Base-by-base conservation (phyloP, 2,888 invertebrate species). In the Isoperla grammatica region DNA sequence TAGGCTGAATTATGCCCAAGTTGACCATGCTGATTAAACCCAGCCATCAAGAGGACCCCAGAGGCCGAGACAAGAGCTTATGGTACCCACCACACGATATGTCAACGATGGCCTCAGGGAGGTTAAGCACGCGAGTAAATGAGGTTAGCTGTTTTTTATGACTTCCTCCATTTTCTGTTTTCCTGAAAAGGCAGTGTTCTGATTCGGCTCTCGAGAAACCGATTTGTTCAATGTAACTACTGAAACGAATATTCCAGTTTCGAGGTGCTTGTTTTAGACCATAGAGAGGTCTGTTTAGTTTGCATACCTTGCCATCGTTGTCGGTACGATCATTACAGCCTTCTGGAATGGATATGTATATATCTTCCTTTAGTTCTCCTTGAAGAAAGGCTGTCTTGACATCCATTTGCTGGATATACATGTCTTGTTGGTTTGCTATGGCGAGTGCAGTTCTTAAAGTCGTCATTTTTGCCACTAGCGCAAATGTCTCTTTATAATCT, bases 401-500 rank as follows among this genome's bases (percentile, higher is more conserved):
- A 49, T 54, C 57, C n/a, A 57, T 13, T 12, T 48, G 57, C 3
- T 49, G 20, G 17, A 50, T 20, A 15, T 57, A 20, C 12, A 50
- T 17, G 29, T 49, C 48, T 35, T 53, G 46, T 23, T 57, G 23
- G n/a, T 29, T 39, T 13, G 49, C 48, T 23, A 20, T n/a, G 15
- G 57, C 57, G 23, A 57, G 17, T 15, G 42, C 13, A 48, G 42
- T 8, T n/a, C 56, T 15, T 12, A 57, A 12, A 13, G 57, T 49
- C 35, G 23, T 19, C 17, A 13, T 8, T 50, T 46, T 48, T 17
- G 29, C 35, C 13, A 57, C 57, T 15, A 46, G 49, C n/a, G 57
- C 57, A 49, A 57, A 57, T 13, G 57, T 49, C 49, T 57, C 57
- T 53, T 57, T 49, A 57, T 53, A 57, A 35, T 57, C 57, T 22